These are phyloP conservation scores for Leptopterna dolabrata DNA, from an alignment of 2,888 invertebrate genomes.

Conservation along the genomic window DNA sequence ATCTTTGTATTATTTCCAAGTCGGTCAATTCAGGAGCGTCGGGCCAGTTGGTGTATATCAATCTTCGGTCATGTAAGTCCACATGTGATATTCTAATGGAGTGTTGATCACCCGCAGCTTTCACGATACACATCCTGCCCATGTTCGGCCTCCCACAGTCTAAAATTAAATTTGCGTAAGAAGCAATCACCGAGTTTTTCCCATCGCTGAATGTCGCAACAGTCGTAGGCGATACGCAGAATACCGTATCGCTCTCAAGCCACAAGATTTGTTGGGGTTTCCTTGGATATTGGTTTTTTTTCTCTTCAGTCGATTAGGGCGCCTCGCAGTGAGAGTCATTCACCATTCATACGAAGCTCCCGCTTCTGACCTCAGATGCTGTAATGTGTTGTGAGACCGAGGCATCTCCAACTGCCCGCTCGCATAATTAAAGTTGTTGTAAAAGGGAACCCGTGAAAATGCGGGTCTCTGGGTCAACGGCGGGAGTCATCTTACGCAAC, in stretches of 20 bases:
- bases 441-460: not conserved
- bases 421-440: slow-evolving; percentile 1
- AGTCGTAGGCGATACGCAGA: not conserved
- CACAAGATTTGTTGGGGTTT: not conserved
- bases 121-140: not conserved
- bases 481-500: not conserved
- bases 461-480: not conserved
- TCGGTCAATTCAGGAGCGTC: too few species aligned
- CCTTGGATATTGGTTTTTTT: not conserved
- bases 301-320: not conserved
- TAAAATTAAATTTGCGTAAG: slow-evolving; percentile 21
- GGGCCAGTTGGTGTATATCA: too few species aligned
- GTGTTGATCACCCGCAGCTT: too few species aligned
- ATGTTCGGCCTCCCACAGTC: not conserved
- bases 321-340: not conserved
- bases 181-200: not conserved
- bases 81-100: too few species aligned
- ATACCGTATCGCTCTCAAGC: not conserved
- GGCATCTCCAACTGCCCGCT: not conserved
- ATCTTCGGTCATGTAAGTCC: too few species aligned
- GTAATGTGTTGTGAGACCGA: not conserved
- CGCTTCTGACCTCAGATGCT: not conserved
- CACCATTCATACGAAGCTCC: not conserved
- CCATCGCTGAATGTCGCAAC: not conserved
- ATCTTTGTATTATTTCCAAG: too few species aligned